These are phyloP conservation scores for Coelopa frigida DNA, from an alignment of 1,140 invertebrate species.

Conservation along the genomic window DNA sequence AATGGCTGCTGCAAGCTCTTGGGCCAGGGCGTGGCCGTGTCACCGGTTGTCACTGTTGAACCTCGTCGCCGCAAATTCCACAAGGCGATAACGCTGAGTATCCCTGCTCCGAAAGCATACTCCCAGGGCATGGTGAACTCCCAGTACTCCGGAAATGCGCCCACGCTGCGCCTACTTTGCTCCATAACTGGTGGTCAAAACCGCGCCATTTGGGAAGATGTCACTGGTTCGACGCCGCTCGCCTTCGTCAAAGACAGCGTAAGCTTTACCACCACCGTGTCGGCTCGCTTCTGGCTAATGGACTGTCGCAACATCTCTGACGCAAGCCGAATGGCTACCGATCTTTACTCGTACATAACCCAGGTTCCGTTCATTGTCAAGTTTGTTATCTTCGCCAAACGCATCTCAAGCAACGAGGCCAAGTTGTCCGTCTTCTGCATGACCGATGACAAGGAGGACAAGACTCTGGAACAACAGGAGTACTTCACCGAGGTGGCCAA, in stretches of 20 bases:
- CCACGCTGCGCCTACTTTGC: slow-evolving; percentile 90
- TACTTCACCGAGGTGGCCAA: slow-evolving; percentile 95
- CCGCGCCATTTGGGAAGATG: slow-evolving; percentile 98
- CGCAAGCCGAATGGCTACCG: slow-evolving; percentile 97
- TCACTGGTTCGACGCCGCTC: slow-evolving; percentile 94
- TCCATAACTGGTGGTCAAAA: slow-evolving; percentile 97
- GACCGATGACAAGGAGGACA: slow-evolving; percentile 98
- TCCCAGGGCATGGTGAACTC: slow-evolving; percentile 97
- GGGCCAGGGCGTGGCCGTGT: slow-evolving; percentile 96
- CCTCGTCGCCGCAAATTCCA: slow-evolving; percentile 96
- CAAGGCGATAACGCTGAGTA: slow-evolving; percentile 95
- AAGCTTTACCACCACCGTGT: slow-evolving; percentile 98
- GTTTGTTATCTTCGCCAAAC: slow-evolving; percentile 91
- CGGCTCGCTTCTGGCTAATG: slow-evolving; percentile 99
- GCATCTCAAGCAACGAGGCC: slow-evolving; percentile 84
- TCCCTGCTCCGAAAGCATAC: slow-evolving; percentile 90
- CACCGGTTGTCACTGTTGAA: slow-evolving; percentile 97
- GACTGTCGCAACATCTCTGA: slow-evolving; percentile 95
- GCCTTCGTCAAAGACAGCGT: slow-evolving; percentile 98
- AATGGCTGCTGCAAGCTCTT: slow-evolving; percentile 92
- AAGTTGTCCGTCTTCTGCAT: slow-evolving; percentile 95
- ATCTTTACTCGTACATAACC: slow-evolving; percentile 84
- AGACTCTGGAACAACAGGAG: slow-evolving; percentile 95
- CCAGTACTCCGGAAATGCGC: slow-evolving; percentile 69
- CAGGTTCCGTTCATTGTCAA: slow-evolving; percentile 97